Conservation (phyloP, 2,888 invertebrate species). For the Torymus texanus region DNA sequence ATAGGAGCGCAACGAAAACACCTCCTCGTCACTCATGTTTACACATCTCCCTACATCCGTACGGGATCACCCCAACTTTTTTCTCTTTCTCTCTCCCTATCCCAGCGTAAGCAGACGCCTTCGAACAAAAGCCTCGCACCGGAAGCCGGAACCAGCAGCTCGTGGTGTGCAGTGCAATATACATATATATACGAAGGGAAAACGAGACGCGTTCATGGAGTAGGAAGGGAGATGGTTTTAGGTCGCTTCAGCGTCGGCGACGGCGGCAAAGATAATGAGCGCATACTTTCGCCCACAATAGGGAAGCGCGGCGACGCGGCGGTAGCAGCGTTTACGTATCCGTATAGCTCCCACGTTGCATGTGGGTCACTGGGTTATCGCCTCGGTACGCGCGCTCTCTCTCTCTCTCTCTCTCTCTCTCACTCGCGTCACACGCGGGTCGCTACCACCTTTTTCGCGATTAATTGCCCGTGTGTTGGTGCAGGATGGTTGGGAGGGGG, state of each 20-base stretch:
- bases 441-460: neutral
- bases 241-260: conserved; percentile 26
- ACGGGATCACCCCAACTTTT: no score
- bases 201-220: neutral
- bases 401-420: no score
- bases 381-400: conserved; percentile 60
- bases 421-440: conserved; percentile 6
- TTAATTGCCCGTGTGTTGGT: no score
- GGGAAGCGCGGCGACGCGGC: conserved; percentile 49
- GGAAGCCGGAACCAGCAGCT: no score
- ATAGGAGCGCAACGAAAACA: no score
- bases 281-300: conserved; percentile 58
- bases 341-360: conserved; percentile 33
- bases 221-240: neutral
- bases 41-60: no score
- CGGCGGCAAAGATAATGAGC: conserved; percentile 51
- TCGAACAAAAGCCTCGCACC: no score
- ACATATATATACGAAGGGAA: neutral
- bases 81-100: no score
- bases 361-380: conserved; percentile 70
- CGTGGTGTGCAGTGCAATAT: no score
- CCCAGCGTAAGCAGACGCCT: no score
- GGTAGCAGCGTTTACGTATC: neutral
- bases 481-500: no score
- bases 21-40: no score